phyloP scores from a whole-genome alignment of 2,888 invertebrate genomes.

The Epistrophe eligans region DNA sequence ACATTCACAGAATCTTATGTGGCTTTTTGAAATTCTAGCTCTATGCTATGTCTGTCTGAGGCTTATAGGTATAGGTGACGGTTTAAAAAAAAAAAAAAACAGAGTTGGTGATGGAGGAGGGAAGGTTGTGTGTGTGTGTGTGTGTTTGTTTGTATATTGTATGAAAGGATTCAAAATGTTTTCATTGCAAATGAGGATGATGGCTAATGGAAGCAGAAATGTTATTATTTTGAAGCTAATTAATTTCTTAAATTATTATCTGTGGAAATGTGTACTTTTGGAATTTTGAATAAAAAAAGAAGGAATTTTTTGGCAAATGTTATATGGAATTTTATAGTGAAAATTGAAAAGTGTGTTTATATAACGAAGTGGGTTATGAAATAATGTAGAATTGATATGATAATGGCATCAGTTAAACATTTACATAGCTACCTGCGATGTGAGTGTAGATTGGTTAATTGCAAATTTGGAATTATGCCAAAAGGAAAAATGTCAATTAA shows the following conservation, averaged over 20 bases:
- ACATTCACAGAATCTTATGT: constrained; percentile 47
- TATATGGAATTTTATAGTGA: not conserved
- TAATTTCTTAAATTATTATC: constrained; percentile 60
- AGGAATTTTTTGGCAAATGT: constrained; percentile 5
- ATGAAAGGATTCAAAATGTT: constrained; percentile 28
- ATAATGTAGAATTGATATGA: not conserved
- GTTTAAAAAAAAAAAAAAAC: not conserved
- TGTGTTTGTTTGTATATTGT: too few species aligned
- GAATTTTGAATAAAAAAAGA: not conserved
- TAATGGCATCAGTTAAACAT: too few species aligned
- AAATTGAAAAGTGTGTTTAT: not conserved
- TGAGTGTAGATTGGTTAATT: not conserved
- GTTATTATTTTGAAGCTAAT: constrained; percentile 64
- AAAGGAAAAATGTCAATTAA: not conserved
- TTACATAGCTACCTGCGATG: not conserved
- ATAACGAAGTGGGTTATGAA: not conserved
- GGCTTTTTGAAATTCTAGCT: constrained; percentile 43
- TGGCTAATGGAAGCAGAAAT: constrained; percentile 54
- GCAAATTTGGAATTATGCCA: not conserved
- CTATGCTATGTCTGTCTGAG: not conserved
- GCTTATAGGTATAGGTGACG: not conserved
- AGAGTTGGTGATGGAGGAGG: not conserved
- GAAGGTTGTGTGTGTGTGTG: not conserved
- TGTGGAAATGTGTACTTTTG: constrained; percentile 30
- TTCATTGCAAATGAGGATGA: constrained; percentile 13